These are phyloP conservation scores for Silurus glanis DNA, from an alignment of 2,113 vertebrate species.

Conservation along the genomic window DNA sequence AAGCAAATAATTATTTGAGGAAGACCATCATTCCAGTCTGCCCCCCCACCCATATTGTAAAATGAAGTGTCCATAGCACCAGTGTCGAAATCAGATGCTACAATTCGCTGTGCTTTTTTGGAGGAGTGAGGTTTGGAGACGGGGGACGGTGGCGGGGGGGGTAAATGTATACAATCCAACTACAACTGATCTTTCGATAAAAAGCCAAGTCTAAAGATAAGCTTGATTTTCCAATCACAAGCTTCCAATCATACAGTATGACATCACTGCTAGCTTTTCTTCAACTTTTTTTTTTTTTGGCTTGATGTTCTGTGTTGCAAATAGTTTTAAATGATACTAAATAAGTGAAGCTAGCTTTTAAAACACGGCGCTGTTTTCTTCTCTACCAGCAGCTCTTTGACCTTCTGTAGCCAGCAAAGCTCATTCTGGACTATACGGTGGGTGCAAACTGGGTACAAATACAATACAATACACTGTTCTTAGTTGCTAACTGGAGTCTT, in stretches of 20 bases:
- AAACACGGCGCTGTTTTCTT: not conserved
- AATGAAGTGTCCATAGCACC: not conserved
- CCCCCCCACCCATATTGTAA: not conserved
- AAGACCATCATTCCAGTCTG: conserved; percentile 26
- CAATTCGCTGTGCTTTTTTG: conserved; percentile 10
- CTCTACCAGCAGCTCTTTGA: not conserved
- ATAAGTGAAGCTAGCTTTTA: not conserved
- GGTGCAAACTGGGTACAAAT: not conserved
- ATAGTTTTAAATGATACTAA: not conserved
- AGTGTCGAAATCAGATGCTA: not conserved
- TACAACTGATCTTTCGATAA: not conserved
- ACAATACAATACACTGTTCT: not conserved
- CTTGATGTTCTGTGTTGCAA: not conserved
- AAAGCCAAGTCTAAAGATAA: not conserved
- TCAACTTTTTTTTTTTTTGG: not conserved
- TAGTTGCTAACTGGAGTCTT: not conserved
- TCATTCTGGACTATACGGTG: no score
- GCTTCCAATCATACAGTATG: not conserved
- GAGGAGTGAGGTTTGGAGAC: not conserved
- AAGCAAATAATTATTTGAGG: conserved; percentile 4
- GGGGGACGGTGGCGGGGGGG: no score
- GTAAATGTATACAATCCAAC: not conserved
- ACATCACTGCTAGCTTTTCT: not conserved
- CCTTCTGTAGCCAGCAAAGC: not conserved
- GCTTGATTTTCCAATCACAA: not conserved